Percentiles rank a stretch among this genome's conserved stretches.
Evolutionary conservation across 2,888 invertebrate genomes (phyloP).

Genomic region (Carterocephalus palaemon): DNA sequence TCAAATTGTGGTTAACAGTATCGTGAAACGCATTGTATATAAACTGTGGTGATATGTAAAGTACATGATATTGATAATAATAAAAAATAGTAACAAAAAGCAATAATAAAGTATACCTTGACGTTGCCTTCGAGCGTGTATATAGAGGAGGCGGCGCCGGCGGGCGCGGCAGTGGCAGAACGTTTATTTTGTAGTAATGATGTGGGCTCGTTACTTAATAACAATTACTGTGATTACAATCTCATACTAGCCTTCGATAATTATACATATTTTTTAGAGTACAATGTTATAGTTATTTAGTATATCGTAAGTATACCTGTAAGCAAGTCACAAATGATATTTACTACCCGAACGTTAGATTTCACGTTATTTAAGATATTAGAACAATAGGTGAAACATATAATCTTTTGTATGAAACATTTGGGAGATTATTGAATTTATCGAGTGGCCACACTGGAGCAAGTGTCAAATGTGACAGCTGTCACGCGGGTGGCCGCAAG

Average conservation of each 20-base stretch:
- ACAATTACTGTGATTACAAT: conserved; percentile 78
- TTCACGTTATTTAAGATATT: conserved; percentile 70
- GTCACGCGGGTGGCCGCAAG: conserved; percentile 23
- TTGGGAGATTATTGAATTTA: conserved; percentile 52
- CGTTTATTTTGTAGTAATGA: conserved; percentile 70
- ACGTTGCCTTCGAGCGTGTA: conserved; percentile 74
- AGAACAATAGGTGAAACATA: conserved; percentile 73
- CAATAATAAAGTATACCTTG: conserved; percentile 79
- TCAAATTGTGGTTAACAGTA: conserved; percentile 55
- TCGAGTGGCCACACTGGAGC: conserved; percentile 43
- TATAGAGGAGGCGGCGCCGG: conserved; percentile 43
- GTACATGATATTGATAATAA: conserved; percentile 57
- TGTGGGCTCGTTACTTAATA: conserved; percentile 77
- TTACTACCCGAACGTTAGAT: conserved; percentile 72
- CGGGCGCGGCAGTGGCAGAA: conserved; percentile 45
- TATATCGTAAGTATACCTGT: conserved; percentile 68
- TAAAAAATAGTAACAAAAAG: conserved; percentile 69
- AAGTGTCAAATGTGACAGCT: conserved; percentile 27
- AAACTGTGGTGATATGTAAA: conserved; percentile 73
- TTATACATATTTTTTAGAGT: conserved; percentile 80
- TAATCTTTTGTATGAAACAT: conserved; percentile 70
- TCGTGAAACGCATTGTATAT: conserved; percentile 54
- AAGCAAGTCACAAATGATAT: conserved; percentile 77
- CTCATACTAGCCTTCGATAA: conserved; percentile 79
- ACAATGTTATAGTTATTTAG: conserved; percentile 79